These are phyloP conservation scores for Arctopsyche grandis DNA, from an alignment of 1,140 invertebrate species.

Conservation along the genomic window DNA sequence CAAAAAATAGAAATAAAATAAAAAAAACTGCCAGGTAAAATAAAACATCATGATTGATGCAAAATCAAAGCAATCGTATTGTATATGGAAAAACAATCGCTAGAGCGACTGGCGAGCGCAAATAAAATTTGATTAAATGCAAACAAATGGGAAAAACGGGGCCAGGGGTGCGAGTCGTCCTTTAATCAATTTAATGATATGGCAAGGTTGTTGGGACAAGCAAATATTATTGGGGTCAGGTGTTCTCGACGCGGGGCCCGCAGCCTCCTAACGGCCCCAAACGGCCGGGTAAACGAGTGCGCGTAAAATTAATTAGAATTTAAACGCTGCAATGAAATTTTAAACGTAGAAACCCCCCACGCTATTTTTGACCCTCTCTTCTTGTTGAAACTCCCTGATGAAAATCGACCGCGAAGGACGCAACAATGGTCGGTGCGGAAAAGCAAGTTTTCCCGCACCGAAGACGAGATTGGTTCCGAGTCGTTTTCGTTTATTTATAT, in stretches of 20 bases:
- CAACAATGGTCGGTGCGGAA: too few species aligned
- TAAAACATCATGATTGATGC: background rate
- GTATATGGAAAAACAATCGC: background rate
- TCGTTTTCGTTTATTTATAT: too few species aligned
- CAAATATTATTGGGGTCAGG: slow-evolving; percentile 14
- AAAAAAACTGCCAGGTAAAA: too few species aligned
- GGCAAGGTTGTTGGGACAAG: slow-evolving; percentile 22
- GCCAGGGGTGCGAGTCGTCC: slow-evolving; percentile 28
- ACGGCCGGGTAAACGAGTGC: slow-evolving; percentile 6
- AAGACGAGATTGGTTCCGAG: too few species aligned
- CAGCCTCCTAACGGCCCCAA: background rate
- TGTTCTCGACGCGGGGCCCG: background rate
- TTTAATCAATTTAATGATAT: slow-evolving; percentile 47
- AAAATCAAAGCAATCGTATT: slow-evolving; percentile 5
- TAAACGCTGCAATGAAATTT: slow-evolving; percentile 29
- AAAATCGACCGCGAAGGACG: too few species aligned
- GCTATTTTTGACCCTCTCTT: background rate
- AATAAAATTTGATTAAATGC: slow-evolving; percentile 32
- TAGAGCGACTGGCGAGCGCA: background rate
- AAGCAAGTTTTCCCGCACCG: too few species aligned
- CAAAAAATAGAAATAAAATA: too few species aligned
- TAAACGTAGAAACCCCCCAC: background rate
- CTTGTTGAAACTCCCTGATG: background rate
- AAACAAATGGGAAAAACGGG: slow-evolving; percentile 10
- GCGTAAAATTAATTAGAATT: slow-evolving; percentile 32